Evolutionary conservation across 2,113 vertebrate species (phyloP), one percentile per base, ranked within the genome.

Genomic region (Archilochus colubris): DNA sequence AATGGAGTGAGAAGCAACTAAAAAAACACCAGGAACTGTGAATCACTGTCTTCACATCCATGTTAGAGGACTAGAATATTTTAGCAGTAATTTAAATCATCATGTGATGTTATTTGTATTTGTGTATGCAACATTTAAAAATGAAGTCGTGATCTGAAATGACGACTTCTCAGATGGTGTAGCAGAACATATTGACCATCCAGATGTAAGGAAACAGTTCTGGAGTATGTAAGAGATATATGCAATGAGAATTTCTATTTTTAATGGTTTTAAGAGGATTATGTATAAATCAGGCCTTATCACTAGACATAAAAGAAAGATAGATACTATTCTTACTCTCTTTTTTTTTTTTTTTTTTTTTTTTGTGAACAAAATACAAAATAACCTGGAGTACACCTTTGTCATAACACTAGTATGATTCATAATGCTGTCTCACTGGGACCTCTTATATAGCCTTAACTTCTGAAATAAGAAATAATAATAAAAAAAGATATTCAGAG

Each of bases 101-200:
- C 82, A 58, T 24, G 25, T 31, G 18, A 40, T 55, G 4, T 3
- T 82, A 28, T 91, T 82, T 75, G 53, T 28, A 70, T 25, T 62
- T 73, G 33, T 62, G 17, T 36, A 67, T 74, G 88, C 89, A 97
- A 92, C 80, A 89, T 95, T 96, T 94, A 48, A 94, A 95, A 97
- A 97, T 90, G 54, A 89, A 94, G 95, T 93, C 11, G 9, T 88
- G 87, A 96, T 96, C 96, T 95, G 85, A 98, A 91, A 95, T 93
- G 54, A 91, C 95, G 98, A 97, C 96, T 96, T 96, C 94, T 78
- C 75, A 94, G 87, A 83, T 77, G 89, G 75, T 85, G 48, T 25
- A 53, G 55, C 7, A 70, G 78, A 85, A 86, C 84, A 70, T 67
- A 55, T 12, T 88, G 84, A 83, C 81, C 86, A 88, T 12, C 3